Evolutionary conservation across 2,888 invertebrate genomes (phyloP).

Genomic region (Geotrupes spiniger): DNA sequence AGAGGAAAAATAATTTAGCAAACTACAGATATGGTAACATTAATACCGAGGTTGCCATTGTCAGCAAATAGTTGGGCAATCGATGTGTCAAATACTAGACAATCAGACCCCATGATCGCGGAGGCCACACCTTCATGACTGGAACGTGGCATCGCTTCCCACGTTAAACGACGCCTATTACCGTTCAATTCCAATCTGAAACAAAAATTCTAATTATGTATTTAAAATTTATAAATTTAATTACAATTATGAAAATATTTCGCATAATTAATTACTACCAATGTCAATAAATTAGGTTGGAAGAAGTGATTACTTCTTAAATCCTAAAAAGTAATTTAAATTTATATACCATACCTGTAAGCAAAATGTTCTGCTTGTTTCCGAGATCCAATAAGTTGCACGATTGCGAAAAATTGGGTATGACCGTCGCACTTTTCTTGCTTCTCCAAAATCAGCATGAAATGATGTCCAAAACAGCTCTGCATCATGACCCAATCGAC

Average conservation of each 20-base stretch:
- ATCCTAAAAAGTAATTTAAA: constrained; percentile 5
- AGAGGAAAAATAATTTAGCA: constrained; percentile 44
- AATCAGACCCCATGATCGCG: constrained; percentile 97
- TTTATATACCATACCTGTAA: constrained; percentile 63
- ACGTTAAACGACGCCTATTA: constrained; percentile 88
- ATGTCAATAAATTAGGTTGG: too few species aligned
- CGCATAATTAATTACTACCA: too few species aligned
- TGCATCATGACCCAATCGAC: constrained; percentile 99
- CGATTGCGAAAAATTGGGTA: constrained; percentile 96
- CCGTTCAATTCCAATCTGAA: constrained; percentile 92
- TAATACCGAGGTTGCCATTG: constrained; percentile 98
- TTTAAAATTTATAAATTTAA: constrained; percentile 5
- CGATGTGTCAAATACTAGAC: constrained; percentile 97
- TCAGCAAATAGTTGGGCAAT: constrained; percentile 98
- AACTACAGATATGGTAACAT: constrained; percentile 96
- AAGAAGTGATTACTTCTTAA: too few species aligned
- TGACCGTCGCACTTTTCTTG: constrained; percentile 97
- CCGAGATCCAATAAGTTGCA: constrained; percentile 96
- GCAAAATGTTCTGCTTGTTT: constrained; percentile 99
- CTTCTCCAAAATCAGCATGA: constrained; percentile 98
- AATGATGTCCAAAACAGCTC: constrained; percentile 98
- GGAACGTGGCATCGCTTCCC: constrained; percentile 98
- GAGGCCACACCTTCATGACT: constrained; percentile 98
- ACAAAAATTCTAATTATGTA: constrained; percentile 3
- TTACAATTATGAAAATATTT: too few species aligned